phyloP scores from a whole-genome alignment of 2,113 vertebrate genomes.

The Sigmodon hispidus region DNA sequence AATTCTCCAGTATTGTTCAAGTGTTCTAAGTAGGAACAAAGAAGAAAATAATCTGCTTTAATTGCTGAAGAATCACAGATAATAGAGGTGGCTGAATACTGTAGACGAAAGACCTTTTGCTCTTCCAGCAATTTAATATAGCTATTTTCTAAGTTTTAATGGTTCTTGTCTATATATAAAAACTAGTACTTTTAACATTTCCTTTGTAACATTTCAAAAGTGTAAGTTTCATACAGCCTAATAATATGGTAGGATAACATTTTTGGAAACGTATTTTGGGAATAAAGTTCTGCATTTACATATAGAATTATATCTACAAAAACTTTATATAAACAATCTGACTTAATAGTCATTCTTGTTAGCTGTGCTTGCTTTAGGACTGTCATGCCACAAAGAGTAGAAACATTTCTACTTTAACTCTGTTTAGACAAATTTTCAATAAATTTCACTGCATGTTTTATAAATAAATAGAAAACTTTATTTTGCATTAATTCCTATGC shows the following conservation, averaged over 20 bases:
- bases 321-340: constrained; percentile 31
- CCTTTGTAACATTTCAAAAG: constrained; percentile 50
- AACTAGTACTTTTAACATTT: constrained; percentile 53
- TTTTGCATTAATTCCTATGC: constrained; percentile 25
- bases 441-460: constrained; percentile 45
- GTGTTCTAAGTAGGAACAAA: constrained; percentile 75
- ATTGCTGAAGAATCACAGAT: constrained; percentile 73
- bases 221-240: constrained; percentile 43
- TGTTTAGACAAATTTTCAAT: constrained; percentile 46
- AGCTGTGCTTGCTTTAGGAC: constrained; percentile 42
- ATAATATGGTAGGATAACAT: constrained; percentile 38
- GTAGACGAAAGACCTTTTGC: constrained; percentile 24
- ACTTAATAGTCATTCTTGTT: constrained; percentile 11
- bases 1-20: constrained; percentile 75
- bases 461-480: constrained; percentile 16
- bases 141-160: constrained; percentile 60
- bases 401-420: constrained; percentile 60
- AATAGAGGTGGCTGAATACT: constrained; percentile 68
- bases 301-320: constrained; percentile 45
- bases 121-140: constrained; percentile 71
- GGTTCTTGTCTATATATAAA: constrained; percentile 54
- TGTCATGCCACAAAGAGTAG: background rate
- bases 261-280: constrained; percentile 27
- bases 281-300: constrained; percentile 27
- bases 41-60: constrained; percentile 76